A percentile compares a stretch with the other conserved stretches of the same genome.
These are phyloP conservation scores for Upupa epops DNA, from an alignment of 2,113 vertebrate species.

Conservation along the genomic window DNA sequence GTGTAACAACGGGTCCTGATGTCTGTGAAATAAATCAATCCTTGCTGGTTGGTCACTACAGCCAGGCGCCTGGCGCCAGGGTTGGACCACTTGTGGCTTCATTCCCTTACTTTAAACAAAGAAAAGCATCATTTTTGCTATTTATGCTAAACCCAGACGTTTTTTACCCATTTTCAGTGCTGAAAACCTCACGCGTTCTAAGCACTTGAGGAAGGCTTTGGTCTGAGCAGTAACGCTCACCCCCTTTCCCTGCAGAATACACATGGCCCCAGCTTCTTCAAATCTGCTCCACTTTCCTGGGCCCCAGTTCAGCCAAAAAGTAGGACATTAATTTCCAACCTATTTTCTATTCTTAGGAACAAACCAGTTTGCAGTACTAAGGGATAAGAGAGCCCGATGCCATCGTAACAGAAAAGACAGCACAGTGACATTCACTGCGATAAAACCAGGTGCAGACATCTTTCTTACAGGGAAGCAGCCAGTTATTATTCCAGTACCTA, in stretches of 20 bases:
- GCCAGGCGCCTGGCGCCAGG: background rate
- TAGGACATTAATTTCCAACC: slow-evolving; percentile 47
- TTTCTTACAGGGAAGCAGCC: background rate
- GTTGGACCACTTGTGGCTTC: background rate
- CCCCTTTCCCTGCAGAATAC: background rate
- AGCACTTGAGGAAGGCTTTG: background rate
- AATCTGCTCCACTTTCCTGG: slow-evolving; percentile 35
- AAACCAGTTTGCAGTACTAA: slow-evolving; percentile 15
- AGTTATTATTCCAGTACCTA: background rate
- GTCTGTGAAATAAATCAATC: background rate
- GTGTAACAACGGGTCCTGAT: background rate
- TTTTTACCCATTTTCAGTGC: too few species aligned
- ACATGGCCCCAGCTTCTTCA: slow-evolving; percentile 6
- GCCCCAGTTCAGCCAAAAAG: background rate
- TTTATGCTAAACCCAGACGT: background rate
- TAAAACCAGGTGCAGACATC: background rate
- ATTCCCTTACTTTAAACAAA: background rate
- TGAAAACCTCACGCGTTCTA: background rate
- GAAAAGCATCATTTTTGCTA: background rate
- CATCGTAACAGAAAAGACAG: background rate
- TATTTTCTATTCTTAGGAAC: slow-evolving; percentile 49
- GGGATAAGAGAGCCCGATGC: background rate
- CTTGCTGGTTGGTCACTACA: background rate
- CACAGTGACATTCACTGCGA: background rate
- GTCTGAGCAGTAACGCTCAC: background rate